phyloP scores from a whole-genome alignment of 2,113 vertebrate genomes.

The Candoia aspera region DNA sequence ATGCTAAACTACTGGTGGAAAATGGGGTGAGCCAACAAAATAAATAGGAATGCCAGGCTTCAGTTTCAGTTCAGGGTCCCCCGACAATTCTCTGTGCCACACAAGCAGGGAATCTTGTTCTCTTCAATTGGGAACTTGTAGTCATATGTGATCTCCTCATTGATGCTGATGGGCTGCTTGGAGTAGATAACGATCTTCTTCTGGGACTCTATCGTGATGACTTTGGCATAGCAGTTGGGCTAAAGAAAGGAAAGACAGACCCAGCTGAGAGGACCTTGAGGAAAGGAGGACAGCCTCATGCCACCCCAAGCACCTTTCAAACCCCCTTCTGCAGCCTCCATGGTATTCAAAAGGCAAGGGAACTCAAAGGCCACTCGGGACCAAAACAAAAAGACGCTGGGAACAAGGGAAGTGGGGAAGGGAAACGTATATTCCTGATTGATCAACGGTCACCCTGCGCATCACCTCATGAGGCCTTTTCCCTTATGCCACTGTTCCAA shows the following conservation, averaged over 20 bases:
- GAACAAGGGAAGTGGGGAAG: background rate
- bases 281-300: background rate
- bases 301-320: background rate
- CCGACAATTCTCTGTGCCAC: conserved; percentile 91
- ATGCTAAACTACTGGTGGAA: background rate
- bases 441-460: no score
- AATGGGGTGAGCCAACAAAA: conserved; percentile 42
- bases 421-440: no score
- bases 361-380: background rate
- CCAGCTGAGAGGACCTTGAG: background rate
- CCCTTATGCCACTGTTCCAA: background rate
- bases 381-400: background rate
- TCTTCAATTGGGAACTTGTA: conserved; percentile 98
- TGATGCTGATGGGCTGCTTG: conserved; percentile 90
- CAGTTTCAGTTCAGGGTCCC: conserved; percentile 87
- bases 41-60: conserved; percentile 51
- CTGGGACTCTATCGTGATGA: conserved; percentile 96
- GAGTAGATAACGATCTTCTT: conserved; percentile 98
- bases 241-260: conserved; percentile 38
- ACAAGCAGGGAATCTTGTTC: conserved; percentile 94
- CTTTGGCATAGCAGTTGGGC: conserved; percentile 97
- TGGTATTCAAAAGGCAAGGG: background rate
- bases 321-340: background rate
- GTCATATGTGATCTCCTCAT: conserved; percentile 96
- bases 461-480: background rate